These are phyloP conservation scores for Merops nubicus DNA, from an alignment of 2,113 vertebrate species.

Conservation along the genomic window DNA sequence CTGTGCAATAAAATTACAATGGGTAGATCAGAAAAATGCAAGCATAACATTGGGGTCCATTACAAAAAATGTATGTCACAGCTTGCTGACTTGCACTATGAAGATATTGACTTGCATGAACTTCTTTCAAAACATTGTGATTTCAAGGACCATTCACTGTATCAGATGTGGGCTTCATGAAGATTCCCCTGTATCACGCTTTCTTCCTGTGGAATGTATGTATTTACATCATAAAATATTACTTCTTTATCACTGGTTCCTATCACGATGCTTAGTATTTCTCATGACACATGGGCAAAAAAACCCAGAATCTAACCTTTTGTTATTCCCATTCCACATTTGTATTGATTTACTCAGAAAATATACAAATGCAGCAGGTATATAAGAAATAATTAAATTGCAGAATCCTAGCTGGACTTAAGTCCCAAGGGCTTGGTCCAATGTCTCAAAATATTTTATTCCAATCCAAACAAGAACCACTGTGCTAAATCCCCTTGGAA, in stretches of 20 bases:
- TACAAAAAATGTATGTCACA: neutral
- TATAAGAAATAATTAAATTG: neutral
- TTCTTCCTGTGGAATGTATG: neutral
- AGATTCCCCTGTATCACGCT: neutral
- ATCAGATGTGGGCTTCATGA: neutral
- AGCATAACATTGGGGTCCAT: neutral
- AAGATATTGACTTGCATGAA: neutral
- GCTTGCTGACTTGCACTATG: neutral
- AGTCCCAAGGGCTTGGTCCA: neutral
- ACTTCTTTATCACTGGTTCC: neutral
- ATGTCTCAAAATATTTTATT: conserved; percentile 42
- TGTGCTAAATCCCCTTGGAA: conserved; percentile 47
- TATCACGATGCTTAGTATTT: neutral
- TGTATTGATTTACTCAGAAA: neutral
- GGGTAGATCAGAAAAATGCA: neutral
- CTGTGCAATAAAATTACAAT: neutral
- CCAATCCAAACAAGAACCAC: neutral
- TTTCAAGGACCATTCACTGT: neutral
- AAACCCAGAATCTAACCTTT: neutral
- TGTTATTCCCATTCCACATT: neutral
- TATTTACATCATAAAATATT: neutral
- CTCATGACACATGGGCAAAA: neutral
- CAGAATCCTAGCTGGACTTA: neutral
- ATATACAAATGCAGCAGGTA: neutral
- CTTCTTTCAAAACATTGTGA: neutral